phyloP scores from a whole-genome alignment of 1,140 invertebrate genomes.

The Drosophila serrata region DNA sequence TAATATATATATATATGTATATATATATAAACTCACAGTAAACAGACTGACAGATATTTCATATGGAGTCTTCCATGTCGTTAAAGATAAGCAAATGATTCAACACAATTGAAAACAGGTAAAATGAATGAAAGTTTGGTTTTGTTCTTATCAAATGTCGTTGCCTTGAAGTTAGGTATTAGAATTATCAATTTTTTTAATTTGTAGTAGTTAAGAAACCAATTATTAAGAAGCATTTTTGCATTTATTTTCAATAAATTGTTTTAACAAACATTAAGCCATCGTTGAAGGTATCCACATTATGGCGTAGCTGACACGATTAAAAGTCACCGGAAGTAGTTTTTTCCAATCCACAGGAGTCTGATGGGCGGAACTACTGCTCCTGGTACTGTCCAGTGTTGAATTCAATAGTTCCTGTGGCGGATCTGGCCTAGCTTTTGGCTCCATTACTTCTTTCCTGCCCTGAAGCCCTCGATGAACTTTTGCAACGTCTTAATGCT shows the following conservation, averaged over 20 bases:
- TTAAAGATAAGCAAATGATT: neutral
- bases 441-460: neutral
- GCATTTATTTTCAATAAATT: neutral
- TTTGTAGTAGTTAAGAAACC: neutral
- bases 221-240: neutral
- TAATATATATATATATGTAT: too few species aligned
- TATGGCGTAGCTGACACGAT: neutral
- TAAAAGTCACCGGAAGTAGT: neutral
- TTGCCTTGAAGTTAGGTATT: neutral
- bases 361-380: neutral
- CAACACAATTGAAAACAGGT: neutral
- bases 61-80: neutral
- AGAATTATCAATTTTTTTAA: neutral
- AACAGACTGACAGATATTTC: neutral
- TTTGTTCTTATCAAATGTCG: neutral
- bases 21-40: too few species aligned
- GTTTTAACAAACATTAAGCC: neutral
- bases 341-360: neutral
- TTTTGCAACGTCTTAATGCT: conserved; percentile 26
- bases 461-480: neutral
- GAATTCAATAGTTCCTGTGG: neutral
- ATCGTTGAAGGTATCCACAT: neutral
- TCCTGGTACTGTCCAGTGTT: neutral
- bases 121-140: neutral
- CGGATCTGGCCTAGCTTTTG: neutral